Conservation (phyloP, 2,888 invertebrate genomes). For the Cremastobaeus sp. region DNA sequence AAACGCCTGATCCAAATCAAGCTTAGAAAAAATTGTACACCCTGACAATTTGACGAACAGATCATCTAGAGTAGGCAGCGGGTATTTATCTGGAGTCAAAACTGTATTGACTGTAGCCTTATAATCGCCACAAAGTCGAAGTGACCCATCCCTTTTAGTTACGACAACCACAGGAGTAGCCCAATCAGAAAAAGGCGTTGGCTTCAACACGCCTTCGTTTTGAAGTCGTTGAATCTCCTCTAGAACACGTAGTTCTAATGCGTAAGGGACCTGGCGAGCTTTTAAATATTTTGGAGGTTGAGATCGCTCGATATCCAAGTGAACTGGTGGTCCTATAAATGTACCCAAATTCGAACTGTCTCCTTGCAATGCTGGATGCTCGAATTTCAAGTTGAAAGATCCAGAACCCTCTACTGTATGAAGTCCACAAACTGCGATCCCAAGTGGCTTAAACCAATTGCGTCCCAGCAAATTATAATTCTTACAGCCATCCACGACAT, state of each 20-base stretch:
- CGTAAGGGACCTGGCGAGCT: conserved; percentile 1
- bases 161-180: conserved; percentile 24
- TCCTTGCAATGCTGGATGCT: neutral
- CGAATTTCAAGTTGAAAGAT: neutral
- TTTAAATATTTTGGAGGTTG: conserved; percentile 4
- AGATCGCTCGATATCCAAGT: neutral
- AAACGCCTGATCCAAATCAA: conserved; percentile 21
- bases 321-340: conserved; percentile 11
- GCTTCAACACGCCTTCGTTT: conserved; percentile 9
- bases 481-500: conserved; percentile 18
- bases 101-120: conserved; percentile 19
- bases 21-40: conserved; percentile 9
- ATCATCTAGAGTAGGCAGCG: conserved; percentile 19
- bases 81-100: conserved; percentile 12
- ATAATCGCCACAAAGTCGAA: conserved; percentile 25
- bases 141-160: conserved; percentile 9
- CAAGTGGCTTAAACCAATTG: conserved; percentile 19
- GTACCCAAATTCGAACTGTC: conserved; percentile 11
- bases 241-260: conserved; percentile 5
- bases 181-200: conserved; percentile 29
- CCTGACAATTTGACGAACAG: neutral
- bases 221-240: conserved; percentile 17
- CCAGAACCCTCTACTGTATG: neutral
- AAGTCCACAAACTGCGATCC: conserved; percentile 1
- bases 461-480: conserved; percentile 12